phyloP scores from a whole-genome alignment of 2,113 vertebrate species.

The Engraulis encrasicolus region DNA sequence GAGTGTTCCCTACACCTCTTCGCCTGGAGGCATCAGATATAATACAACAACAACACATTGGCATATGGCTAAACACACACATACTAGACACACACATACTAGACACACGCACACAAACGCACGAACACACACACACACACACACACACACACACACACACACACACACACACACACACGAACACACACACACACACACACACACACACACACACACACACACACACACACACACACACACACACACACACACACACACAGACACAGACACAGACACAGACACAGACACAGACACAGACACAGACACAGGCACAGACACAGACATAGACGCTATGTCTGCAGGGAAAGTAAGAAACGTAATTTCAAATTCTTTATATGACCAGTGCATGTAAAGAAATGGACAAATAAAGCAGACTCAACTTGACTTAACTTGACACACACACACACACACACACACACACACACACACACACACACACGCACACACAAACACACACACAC shows the following conservation, averaged over 20 bases:
- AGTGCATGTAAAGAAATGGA: no score
- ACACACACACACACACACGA: not conserved
- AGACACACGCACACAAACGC: not conserved
- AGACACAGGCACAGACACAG: no score
- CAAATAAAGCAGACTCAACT: no score
- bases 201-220: not conserved
- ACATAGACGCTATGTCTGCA: no score
- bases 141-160: not conserved
- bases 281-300: not conserved
- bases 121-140: not conserved
- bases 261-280: slow-evolving; percentile 7
- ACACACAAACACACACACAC: not conserved
- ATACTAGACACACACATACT: not conserved
- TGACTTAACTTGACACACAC: no score
- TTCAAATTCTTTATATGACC: no score
- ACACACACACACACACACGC: no score
- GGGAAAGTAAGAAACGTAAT: no score
- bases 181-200: not conserved
- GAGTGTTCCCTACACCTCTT: not conserved
- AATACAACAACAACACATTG: not conserved
- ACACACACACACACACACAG: not conserved
- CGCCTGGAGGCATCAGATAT: not conserved
- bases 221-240: not conserved
- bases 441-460: no score
- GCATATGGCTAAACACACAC: not conserved